Conservation (phyloP, 2,888 invertebrate species). For the Sphecodes monilicornis region DNA sequence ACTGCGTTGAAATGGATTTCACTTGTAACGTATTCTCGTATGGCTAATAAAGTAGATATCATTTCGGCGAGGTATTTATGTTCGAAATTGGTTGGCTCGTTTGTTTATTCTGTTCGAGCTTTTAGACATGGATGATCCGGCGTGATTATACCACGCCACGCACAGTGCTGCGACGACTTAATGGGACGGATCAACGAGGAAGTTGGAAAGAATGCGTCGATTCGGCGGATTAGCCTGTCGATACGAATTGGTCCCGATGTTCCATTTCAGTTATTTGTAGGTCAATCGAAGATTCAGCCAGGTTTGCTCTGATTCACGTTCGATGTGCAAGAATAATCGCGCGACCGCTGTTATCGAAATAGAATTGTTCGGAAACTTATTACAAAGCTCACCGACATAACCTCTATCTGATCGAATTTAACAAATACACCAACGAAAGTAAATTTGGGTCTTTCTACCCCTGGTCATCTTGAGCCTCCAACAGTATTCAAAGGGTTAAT, state of each 20-base stretch:
- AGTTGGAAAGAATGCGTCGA: slow-evolving; percentile 30
- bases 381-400: not conserved
- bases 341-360: slow-evolving; percentile 9
- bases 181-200: slow-evolving; percentile 1
- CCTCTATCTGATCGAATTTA: not conserved
- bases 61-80: not conserved
- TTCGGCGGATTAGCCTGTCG: slow-evolving; percentile 14
- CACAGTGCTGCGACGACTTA: not conserved
- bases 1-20: not conserved
- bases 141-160: not conserved
- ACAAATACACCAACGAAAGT: not conserved
- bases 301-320: slow-evolving; percentile 18
- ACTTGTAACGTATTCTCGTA: not conserved
- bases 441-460: too few species aligned
- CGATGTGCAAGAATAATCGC: slow-evolving; percentile 35
- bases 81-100: not conserved
- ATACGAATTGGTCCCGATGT: slow-evolving; percentile 22
- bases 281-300: slow-evolving; percentile 40
- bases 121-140: not conserved
- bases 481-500: too few species aligned
- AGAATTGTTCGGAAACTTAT: slow-evolving; percentile 16
- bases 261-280: slow-evolving; percentile 47
- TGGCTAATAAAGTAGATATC: not conserved
- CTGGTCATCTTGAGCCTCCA: too few species aligned
- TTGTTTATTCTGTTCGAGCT: not conserved